Evolutionary conservation across 2,888 invertebrate species (phyloP).

Genomic region (Microplitis manilae): DNA sequence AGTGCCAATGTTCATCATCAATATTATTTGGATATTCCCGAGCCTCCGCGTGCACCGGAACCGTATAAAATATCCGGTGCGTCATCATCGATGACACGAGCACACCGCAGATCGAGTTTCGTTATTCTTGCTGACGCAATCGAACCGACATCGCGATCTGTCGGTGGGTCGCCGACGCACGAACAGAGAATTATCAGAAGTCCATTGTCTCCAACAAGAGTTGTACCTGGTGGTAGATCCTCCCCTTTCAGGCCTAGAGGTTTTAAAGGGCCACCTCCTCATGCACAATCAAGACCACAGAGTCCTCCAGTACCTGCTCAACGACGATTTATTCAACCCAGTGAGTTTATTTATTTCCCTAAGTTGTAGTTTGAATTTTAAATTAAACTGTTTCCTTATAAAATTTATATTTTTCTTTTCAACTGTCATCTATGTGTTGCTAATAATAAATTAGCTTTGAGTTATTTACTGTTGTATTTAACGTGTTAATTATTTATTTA

Average conservation of each 20-base stretch:
- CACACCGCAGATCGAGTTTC: conserved; percentile 80
- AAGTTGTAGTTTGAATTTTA: background rate
- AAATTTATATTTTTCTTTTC: background rate
- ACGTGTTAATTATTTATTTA: conserved; percentile 5
- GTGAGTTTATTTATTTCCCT: conserved; percentile 15
- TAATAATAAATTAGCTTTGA: no score
- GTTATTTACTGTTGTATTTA: no score
- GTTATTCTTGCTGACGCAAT: conserved; percentile 78
- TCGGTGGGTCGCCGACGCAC: conserved; percentile 3
- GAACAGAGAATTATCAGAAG: conserved; percentile 19
- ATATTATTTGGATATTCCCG: conserved; percentile 52
- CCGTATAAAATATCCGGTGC: conserved; percentile 66
- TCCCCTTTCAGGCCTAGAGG: conserved; percentile 78
- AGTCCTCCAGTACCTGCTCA: conserved; percentile 68
- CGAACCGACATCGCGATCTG: conserved; percentile 71
- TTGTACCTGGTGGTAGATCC: conserved; percentile 72
- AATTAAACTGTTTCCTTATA: conserved; percentile 25
- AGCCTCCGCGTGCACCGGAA: conserved; percentile 66
- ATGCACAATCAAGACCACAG: conserved; percentile 74
- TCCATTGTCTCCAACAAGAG: conserved; percentile 31
- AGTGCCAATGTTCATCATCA: conserved; percentile 34
- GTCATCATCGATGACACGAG: conserved; percentile 72
- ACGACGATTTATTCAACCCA: conserved; percentile 38
- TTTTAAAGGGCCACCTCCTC: conserved; percentile 72
- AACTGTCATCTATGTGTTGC: background rate